Evolutionary conservation across 2,113 vertebrate genomes (phyloP).

Genomic region (Chroicocephalus ridibundus): DNA sequence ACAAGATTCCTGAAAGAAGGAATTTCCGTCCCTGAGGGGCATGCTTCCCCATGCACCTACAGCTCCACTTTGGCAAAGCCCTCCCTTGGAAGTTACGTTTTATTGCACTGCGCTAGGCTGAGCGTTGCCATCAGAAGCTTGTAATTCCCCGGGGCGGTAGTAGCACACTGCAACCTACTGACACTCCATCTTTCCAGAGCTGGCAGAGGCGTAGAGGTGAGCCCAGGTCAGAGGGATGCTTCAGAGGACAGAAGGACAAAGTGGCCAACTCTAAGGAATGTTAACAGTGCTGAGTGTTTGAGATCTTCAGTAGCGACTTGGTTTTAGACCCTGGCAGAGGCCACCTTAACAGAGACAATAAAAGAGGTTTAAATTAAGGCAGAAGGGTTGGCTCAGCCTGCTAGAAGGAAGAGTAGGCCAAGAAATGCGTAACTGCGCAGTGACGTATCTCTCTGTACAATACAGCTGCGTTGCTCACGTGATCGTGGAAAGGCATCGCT

Average conservation of each 20-base stretch:
- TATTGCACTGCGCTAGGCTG: neutral
- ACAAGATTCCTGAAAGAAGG: neutral
- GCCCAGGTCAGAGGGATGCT: neutral
- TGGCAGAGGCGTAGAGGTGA: neutral
- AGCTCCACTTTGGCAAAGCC: neutral
- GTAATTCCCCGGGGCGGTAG: neutral
- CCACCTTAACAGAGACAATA: conserved; percentile 67
- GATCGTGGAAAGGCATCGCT: neutral
- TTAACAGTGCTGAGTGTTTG: conserved; percentile 33
- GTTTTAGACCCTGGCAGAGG: conserved; percentile 62
- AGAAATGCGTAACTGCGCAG: fast-evolving
- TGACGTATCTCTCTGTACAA: neutral
- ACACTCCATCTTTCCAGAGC: neutral
- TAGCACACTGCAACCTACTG: neutral
- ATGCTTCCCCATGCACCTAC: neutral
- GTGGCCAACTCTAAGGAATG: conserved; percentile 33
- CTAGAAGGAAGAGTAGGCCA: neutral
- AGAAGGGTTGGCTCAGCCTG: neutral
- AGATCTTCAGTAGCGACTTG: conserved; percentile 31
- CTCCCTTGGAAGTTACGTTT: neutral
- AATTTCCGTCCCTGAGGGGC: neutral
- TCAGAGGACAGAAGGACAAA: conserved; percentile 19
- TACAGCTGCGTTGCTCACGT: neutral
- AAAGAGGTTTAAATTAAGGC: conserved; percentile 34
- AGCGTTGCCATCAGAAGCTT: neutral